Percentiles rank a stretch among this genome's conserved stretches.
Evolutionary conservation across 2,113 vertebrate genomes (phyloP).

Genomic region (Oncorhynchus mykiss): DNA sequence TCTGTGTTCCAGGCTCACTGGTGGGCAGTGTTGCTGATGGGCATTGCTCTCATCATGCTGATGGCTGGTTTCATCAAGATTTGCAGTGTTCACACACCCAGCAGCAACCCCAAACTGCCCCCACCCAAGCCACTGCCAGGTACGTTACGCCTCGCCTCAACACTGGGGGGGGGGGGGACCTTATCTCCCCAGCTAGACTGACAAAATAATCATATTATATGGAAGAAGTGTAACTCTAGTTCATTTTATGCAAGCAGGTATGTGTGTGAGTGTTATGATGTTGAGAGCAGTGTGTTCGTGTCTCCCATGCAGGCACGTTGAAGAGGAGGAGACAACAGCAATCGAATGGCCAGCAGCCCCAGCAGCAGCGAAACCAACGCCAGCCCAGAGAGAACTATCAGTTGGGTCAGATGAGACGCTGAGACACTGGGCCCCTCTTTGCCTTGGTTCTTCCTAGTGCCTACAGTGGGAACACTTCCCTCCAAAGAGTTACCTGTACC

Average conservation of each 20-base stretch:
- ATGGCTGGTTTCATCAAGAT: constrained; percentile 99
- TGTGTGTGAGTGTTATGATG: not conserved
- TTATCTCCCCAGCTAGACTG: not conserved
- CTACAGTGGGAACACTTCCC: constrained; percentile 93
- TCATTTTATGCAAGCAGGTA: too few relatives aligned
- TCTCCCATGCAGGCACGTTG: constrained; percentile 81
- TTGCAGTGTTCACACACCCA: constrained; percentile 97
- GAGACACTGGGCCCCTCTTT: constrained; percentile 79
- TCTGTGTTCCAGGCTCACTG: constrained; percentile 81
- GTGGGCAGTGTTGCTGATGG: constrained; percentile 98
- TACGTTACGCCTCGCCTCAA: constrained; percentile 39
- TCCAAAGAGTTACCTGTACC: constrained; percentile 94
- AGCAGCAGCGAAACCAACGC: constrained; percentile 76
- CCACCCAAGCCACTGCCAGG: constrained; percentile 94
- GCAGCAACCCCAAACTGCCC: constrained; percentile 96
- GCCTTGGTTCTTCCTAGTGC: constrained; percentile 96
- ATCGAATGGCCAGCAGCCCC: constrained; percentile 28
- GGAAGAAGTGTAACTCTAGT: too few relatives aligned
- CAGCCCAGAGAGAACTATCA: constrained; percentile 84
- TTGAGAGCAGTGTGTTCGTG: not conserved
- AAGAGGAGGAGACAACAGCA: constrained; percentile 85
- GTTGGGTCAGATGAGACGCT: constrained; percentile 91
- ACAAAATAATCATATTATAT: too few relatives aligned
- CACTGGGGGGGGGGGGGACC: not conserved
- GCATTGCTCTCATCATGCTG: constrained; percentile 94